These are phyloP conservation scores for Eufriesea mexicana DNA, from an alignment of 1,140 invertebrate species.

Conservation along the genomic window DNA sequence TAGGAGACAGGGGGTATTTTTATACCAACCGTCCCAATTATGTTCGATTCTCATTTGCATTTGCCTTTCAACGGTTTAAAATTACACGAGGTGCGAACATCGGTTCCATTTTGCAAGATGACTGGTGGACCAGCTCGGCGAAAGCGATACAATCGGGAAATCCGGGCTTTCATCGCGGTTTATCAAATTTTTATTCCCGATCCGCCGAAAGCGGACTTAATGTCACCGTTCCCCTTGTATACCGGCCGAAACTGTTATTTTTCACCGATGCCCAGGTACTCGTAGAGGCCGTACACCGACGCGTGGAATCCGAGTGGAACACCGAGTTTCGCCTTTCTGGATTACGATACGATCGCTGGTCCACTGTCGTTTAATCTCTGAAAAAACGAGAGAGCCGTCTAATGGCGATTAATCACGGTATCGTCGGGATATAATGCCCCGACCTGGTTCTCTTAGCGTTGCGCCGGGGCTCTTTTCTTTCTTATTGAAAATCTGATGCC, in stretches of 20 bases:
- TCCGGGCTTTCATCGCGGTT: conserved; percentile 9
- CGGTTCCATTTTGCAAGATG: background rate
- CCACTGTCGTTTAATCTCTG: background rate
- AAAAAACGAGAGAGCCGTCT: background rate
- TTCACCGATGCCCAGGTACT: background rate
- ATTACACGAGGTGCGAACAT: too few species aligned
- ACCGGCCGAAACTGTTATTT: background rate
- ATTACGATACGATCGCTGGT: background rate
- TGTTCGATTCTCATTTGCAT: too few species aligned
- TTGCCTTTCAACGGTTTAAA: too few species aligned
- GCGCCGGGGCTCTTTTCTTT: background rate
- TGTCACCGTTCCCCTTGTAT: conserved; percentile 1
- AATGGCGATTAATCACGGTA: background rate
- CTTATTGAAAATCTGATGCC: too few species aligned
- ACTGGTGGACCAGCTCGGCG: background rate
- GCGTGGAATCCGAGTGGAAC: background rate
- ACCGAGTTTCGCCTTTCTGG: background rate
- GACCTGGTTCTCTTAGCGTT: background rate
- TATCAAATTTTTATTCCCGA: conserved; percentile 33
- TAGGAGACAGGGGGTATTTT: too few species aligned
- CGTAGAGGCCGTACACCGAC: background rate
- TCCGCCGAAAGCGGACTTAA: conserved; percentile 1
- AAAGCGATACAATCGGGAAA: conserved; percentile 1
- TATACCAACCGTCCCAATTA: too few species aligned
- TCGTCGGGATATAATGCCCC: too few species aligned